Base-by-base conservation (phyloP, 2,888 invertebrate genomes). In the Cephus rjabovi region DNA sequence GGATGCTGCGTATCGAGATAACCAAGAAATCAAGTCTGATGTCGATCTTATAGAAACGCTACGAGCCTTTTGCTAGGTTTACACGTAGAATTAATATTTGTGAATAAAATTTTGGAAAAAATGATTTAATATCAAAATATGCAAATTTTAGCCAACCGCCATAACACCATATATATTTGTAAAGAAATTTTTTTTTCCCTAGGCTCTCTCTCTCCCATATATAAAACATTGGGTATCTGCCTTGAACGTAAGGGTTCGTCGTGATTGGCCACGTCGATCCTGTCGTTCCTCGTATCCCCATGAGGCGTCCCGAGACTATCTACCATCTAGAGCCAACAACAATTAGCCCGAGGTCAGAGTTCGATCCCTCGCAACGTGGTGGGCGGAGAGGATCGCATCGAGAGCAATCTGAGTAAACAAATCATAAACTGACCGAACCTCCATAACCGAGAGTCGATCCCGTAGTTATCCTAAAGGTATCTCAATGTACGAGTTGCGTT, bases 321-420 rank as follows among this genome's bases (percentile, higher is more conserved):
- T 81, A n/a, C 73, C 86, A 91, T 91, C 91, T 90, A 91, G 90
- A 90, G 89, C 89, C 90, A 90, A 91, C 91, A 90, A 90, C 89
- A 91, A 91, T 91, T 90, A 91, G 90, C 90, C 86, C 83, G 82
- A 86, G 90, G 90, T 90, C 90, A 90, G 86, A 89, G 91, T 90
- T 91, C 91, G 89, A 85, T 85, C 82, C 84, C 83, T 83, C 85
- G 82, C 81, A 81, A 81, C 83, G 82, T 82, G 86, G 85, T 86
- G 85, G 85, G 83, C 85, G 85, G 87, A 84, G 82, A 77, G 81
- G 81, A 83, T 84, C 82, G 84, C 85, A 86, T 86, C 86, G 86
- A 86, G 86, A 86, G 82, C 83, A 83, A 86, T 87, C 85, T 86
- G 86, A 89, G 89, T 89, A 90, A 91, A 91, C 91, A 91, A 90